Base-by-base conservation (phyloP, 2,797 vertebrate genomes). In the Oreochromis mossambicus region DNA sequence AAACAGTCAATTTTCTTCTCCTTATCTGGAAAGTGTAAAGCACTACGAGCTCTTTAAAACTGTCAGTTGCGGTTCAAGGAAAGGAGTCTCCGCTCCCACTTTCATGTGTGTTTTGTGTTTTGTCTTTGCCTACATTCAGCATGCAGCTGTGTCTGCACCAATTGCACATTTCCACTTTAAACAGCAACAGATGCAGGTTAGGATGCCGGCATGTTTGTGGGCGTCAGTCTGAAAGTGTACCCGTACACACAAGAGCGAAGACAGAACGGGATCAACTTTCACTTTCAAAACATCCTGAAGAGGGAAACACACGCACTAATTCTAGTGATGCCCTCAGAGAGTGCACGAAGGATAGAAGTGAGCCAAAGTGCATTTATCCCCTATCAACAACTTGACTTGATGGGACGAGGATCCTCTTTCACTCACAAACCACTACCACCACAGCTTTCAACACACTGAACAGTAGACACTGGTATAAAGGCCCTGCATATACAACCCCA, bases 241-340 rank as follows among this genome's bases (percentile, higher is more conserved):
- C 86, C 78, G 7, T 19, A 13, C 10, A 66, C 21, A 12, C 6
- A 2, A 68, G 66, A 43, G 81, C 21, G 75, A 63, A 84, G 70
- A 61, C n/a, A 70, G 36, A 75, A 61, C 56, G 41, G 55, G 52
- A 83, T 90, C 78, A n/a, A 58, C 81, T 93, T 94, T 92, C 82
- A 66, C 89, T 94, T 86, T 93, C 78, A 84, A 89, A 94, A 94
- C 93, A 92, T 92, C 92, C 92, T 90, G 94, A 79, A 58, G 82
- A 84, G 83, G 81, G 87, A 87, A 90, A 80, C 5, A 46, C 83
- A 87, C 76, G 85, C 87, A 91, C 14, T 86, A 5, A 5, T 9
- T 81, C 13, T 3, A 52, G 83, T 55, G 79, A 43, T 70, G 29
- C 76, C 70, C 75, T 82, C 77, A 80, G 84, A 81, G 84, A 11